These are phyloP conservation scores for Coelopa pilipes DNA, from an alignment of 2,888 invertebrate species.

Conservation along the genomic window DNA sequence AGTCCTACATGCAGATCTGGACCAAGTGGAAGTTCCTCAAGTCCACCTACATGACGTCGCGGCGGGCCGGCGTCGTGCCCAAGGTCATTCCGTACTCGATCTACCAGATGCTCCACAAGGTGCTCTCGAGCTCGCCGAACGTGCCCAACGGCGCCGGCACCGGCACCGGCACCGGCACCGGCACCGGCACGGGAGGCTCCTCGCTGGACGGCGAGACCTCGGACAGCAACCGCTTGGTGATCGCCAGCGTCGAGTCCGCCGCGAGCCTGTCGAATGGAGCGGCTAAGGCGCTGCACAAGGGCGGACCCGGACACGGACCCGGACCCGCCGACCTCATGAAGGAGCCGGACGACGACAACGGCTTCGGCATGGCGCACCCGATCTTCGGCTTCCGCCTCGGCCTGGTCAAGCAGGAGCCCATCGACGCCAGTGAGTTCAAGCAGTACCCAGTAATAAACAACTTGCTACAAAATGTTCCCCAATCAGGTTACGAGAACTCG, in stretches of 20 bases:
- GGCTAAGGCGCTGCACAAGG: not conserved
- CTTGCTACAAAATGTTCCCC: slow-evolving; percentile 1
- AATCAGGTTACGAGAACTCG: slow-evolving; percentile 54
- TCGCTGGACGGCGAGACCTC: slow-evolving; percentile 52
- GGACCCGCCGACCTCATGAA: not conserved
- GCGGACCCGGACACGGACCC: slow-evolving; percentile 21
- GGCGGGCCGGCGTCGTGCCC: slow-evolving; percentile 60
- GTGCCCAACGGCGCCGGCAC: slow-evolving; percentile 30
- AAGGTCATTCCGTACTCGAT: slow-evolving; percentile 60
- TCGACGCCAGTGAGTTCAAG: slow-evolving; percentile 56
- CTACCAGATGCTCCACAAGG: slow-evolving; percentile 57
- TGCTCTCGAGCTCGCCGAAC: slow-evolving; percentile 47
- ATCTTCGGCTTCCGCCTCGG: slow-evolving; percentile 64
- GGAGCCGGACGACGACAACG: slow-evolving; percentile 39
- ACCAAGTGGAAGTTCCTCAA: slow-evolving; percentile 66
- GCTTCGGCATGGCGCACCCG: slow-evolving; percentile 59
- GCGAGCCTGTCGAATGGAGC: slow-evolving; percentile 36
- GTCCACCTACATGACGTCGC: slow-evolving; percentile 65
- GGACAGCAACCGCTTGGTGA: slow-evolving; percentile 39
- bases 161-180: slow-evolving; percentile 49
- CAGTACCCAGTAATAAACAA: not conserved
- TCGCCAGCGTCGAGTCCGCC: slow-evolving; percentile 27
- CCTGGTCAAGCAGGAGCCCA: slow-evolving; percentile 60
- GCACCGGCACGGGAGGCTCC: slow-evolving; percentile 45
- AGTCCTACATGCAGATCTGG: slow-evolving; percentile 65